A percentile compares a stretch with the other conserved stretches of the same genome.
phyloP scores from a whole-genome alignment of 2,888 invertebrate genomes.

The Aquatica leii region DNA sequence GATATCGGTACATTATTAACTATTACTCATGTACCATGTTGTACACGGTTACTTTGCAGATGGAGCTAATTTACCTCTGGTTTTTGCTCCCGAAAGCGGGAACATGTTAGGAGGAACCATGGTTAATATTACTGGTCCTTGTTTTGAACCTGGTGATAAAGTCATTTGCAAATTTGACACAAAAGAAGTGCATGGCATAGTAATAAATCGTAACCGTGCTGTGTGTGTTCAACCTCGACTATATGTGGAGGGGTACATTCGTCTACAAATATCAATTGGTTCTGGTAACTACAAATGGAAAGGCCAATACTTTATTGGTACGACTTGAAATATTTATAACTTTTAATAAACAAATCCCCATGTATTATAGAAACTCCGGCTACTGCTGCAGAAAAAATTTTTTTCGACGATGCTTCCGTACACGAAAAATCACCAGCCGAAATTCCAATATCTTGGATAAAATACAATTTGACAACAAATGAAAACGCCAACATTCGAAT shows the following conservation, averaged over 20 bases:
- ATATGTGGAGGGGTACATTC: slow-evolving; percentile 87
- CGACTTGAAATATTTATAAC: slow-evolving; percentile 51
- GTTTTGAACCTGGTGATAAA: slow-evolving; percentile 79
- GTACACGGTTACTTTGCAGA: slow-evolving; percentile 62
- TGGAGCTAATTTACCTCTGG: slow-evolving; percentile 80
- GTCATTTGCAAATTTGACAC: slow-evolving; percentile 84
- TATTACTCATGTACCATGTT: neutral
- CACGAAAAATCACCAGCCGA: slow-evolving; percentile 77
- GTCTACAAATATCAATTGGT: slow-evolving; percentile 85
- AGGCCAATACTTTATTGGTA: slow-evolving; percentile 90
- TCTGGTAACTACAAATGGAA: slow-evolving; percentile 88
- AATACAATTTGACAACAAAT: slow-evolving; percentile 84
- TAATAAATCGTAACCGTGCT: slow-evolving; percentile 82
- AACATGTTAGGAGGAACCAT: slow-evolving; percentile 97
- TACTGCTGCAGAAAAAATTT: slow-evolving; percentile 85
- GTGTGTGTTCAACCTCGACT: slow-evolving; percentile 90
- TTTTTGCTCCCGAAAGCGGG: slow-evolving; percentile 94
- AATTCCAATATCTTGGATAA: slow-evolving; percentile 84
- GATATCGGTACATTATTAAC: slow-evolving; percentile 74
- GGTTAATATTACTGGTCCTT: slow-evolving; percentile 96
- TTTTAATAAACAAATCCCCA: neutral
- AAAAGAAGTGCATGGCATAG: slow-evolving; percentile 78
- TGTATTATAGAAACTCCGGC: slow-evolving; percentile 83
- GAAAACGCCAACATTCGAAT: slow-evolving; percentile 79
- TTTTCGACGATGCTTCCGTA: slow-evolving; percentile 77